These are phyloP conservation scores for Oreochromis niloticus DNA, from an alignment of 2,113 vertebrate species.

Conservation along the genomic window DNA sequence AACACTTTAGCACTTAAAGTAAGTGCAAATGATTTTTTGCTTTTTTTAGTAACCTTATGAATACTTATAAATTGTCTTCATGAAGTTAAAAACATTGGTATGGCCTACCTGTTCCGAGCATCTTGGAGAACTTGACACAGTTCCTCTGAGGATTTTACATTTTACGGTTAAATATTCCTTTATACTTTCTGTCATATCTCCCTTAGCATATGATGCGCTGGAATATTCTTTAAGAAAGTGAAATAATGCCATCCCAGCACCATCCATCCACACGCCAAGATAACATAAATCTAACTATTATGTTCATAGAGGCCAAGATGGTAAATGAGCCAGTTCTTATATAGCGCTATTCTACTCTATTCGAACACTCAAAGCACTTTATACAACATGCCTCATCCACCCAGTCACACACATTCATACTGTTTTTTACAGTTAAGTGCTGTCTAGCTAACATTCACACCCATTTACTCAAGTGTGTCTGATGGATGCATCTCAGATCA, in stretches of 20 bases:
- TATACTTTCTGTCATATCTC: not conserved
- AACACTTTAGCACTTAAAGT: not conserved
- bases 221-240: not conserved
- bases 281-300: not conserved
- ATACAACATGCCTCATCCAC: not conserved
- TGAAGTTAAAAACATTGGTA: not conserved
- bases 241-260: not conserved
- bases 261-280: not conserved
- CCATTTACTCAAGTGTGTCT: not conserved
- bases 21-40: not conserved
- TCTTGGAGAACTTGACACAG: not conserved
- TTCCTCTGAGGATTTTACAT: not conserved
- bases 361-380: not conserved
- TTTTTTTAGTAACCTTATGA: not conserved
- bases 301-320: not conserved
- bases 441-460: not conserved
- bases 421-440: not conserved
- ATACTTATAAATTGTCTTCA: not conserved
- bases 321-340: not conserved
- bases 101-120: not conserved
- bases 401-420: not conserved
- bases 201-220: not conserved
- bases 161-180: not conserved
- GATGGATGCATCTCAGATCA: not conserved
- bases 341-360: not conserved